Conservation (phyloP, 1,140 invertebrate genomes). For the Wasmannia auropunctata region DNA sequence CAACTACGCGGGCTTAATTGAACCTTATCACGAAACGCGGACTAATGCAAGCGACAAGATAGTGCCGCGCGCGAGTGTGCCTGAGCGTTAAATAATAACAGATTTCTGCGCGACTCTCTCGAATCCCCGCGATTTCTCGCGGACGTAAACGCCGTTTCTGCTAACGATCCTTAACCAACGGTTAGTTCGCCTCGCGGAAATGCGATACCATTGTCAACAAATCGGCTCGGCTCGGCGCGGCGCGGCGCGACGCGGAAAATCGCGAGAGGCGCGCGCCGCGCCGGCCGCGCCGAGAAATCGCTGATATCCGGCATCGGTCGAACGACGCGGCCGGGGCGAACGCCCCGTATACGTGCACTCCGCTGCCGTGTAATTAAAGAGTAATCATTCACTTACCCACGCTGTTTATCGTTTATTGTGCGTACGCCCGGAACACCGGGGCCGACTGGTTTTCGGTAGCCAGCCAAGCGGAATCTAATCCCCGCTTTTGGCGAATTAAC, state of each 20-base stretch:
- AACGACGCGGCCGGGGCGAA: slow-evolving; percentile 7
- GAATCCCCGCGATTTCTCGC: slow-evolving; percentile 28
- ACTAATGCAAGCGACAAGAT: slow-evolving; percentile 38
- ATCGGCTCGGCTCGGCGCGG: background rate
- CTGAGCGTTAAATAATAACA: slow-evolving; percentile 61
- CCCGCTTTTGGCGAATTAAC: background rate
- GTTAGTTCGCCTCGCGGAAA: slow-evolving; percentile 42
- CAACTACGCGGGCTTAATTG: slow-evolving; percentile 29
- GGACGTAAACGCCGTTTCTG: slow-evolving; percentile 12
- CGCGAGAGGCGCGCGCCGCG: slow-evolving; percentile 6
- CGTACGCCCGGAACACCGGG: slow-evolving; percentile 6
- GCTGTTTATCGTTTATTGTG: slow-evolving; percentile 1
- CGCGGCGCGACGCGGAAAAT: slow-evolving; percentile 45
- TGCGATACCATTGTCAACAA: slow-evolving; percentile 54
- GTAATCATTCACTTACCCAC: slow-evolving; percentile 62
- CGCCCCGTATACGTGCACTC: background rate
- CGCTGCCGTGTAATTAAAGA: slow-evolving; percentile 62
- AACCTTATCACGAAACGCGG: slow-evolving; percentile 18
- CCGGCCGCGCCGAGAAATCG: slow-evolving; percentile 58
- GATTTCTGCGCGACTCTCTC: slow-evolving; percentile 26
- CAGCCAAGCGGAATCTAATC: background rate
- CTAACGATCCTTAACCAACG: slow-evolving; percentile 43
- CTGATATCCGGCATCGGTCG: slow-evolving; percentile 60
- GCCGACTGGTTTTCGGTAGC: slow-evolving; percentile 38
- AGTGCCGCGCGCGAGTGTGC: background rate